phyloP scores from a whole-genome alignment of 2,888 invertebrate genomes.

The Crematogaster levior region DNA sequence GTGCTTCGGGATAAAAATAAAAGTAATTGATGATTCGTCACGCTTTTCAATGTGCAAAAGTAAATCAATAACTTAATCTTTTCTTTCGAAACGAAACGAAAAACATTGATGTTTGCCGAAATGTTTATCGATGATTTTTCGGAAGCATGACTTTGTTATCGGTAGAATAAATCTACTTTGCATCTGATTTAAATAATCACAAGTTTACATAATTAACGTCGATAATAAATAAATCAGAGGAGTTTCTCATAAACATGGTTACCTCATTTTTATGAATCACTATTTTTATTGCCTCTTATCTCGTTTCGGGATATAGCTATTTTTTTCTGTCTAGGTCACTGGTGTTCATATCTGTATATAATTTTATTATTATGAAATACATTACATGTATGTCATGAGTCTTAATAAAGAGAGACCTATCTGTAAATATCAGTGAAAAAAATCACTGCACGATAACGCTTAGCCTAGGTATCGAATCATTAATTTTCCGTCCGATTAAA shows the following conservation, averaged over 20 bases:
- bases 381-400: no score
- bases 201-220: neutral
- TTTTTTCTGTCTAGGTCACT: neutral
- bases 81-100: neutral
- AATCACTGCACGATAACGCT: conserved; percentile 8
- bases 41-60: neutral
- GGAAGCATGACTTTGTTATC: neutral
- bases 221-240: conserved; percentile 25
- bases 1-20: neutral
- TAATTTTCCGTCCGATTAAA: conserved; percentile 5
- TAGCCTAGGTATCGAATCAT: neutral
- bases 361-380: neutral
- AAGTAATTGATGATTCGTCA: neutral
- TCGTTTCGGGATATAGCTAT: neutral
- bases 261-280: conserved; percentile 6
- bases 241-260: neutral
- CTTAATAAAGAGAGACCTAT: conserved; percentile 4
- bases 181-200: neutral
- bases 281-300: neutral
- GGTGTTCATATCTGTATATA: neutral
- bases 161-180: neutral
- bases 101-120: neutral
- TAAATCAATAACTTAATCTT: neutral
- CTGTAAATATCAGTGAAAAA: conserved; percentile 20
- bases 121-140: neutral